Conservation (phyloP, 2,113 vertebrate genomes). For the Calidris pugnax region DNA sequence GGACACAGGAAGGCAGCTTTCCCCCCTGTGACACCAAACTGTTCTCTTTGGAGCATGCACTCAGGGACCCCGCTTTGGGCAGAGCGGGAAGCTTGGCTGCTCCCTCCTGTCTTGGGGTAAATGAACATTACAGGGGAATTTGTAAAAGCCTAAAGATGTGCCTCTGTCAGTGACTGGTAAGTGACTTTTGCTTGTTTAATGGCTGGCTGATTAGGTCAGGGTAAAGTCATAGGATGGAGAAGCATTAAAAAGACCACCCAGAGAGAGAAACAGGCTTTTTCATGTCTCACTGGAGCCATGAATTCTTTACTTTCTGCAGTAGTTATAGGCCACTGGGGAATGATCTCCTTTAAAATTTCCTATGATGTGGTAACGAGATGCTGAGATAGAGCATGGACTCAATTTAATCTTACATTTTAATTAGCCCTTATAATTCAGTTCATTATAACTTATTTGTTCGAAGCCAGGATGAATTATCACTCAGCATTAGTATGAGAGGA, state of each 20-base stretch:
- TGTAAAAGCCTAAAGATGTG: neutral
- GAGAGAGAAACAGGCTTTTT: neutral
- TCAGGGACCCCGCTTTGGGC: accelerated
- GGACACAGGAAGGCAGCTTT: neutral
- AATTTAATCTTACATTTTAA: constrained; percentile 3
- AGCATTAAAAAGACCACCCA: constrained; percentile 1
- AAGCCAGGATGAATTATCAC: neutral
- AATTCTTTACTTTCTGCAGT: neutral
- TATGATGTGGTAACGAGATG: neutral
- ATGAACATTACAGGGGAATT: neutral
- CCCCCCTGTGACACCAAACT: neutral
- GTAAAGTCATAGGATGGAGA: neutral
- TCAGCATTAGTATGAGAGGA: neutral
- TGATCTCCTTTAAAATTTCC: neutral
- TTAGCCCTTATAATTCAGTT: neutral
- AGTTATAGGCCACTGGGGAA: neutral
- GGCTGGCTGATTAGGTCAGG: neutral
- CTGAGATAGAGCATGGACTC: neutral
- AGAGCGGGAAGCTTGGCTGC: accelerated
- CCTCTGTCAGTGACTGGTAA: neutral
- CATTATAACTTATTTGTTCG: neutral
- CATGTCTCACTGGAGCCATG: neutral
- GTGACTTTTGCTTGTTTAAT: neutral
- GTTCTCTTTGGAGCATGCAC: accelerated
- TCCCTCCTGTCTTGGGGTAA: neutral